Conservation (phyloP, 1,140 invertebrate species). For the Arctopsyche grandis region DNA sequence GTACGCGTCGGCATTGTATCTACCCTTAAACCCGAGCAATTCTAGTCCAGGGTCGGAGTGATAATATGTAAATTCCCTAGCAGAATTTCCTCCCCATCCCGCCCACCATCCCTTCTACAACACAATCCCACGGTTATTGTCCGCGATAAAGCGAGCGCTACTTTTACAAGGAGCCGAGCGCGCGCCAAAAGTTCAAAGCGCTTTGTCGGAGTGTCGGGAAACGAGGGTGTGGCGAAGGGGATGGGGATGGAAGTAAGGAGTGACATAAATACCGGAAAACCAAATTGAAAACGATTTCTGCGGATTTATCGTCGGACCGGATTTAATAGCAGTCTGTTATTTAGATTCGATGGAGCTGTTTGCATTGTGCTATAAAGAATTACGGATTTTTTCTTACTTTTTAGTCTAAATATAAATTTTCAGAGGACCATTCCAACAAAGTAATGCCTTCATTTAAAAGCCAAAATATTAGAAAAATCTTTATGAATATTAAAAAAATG, state of each 20-base stretch:
- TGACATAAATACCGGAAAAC: slow-evolving; percentile 33
- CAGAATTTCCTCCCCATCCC: slow-evolving; percentile 24
- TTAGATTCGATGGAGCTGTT: slow-evolving; percentile 3
- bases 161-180: slow-evolving; percentile 30
- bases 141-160: slow-evolving; percentile 39
- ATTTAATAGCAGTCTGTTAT: slow-evolving; percentile 17
- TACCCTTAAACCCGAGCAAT: neutral
- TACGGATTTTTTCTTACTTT: neutral
- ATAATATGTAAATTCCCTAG: slow-evolving; percentile 43
- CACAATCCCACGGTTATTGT: slow-evolving; percentile 43
- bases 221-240: neutral
- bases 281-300: slow-evolving; percentile 42
- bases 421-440: too few species aligned
- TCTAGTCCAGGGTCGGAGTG: slow-evolving; percentile 20
- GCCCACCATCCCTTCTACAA: slow-evolving; percentile 12
- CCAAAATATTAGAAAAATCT: too few species aligned
- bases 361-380: neutral
- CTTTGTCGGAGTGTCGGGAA: slow-evolving; percentile 1
- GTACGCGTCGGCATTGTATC: neutral
- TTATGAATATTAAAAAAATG: too few species aligned
- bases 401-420: too few species aligned
- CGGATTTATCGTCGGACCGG: slow-evolving; percentile 30
- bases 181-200: slow-evolving; percentile 25
- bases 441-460: too few species aligned
- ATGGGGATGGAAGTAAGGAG: neutral